These are phyloP conservation scores for Hoplodrina blanda DNA, from an alignment of 2,888 invertebrate genomes.

Conservation along the genomic window DNA sequence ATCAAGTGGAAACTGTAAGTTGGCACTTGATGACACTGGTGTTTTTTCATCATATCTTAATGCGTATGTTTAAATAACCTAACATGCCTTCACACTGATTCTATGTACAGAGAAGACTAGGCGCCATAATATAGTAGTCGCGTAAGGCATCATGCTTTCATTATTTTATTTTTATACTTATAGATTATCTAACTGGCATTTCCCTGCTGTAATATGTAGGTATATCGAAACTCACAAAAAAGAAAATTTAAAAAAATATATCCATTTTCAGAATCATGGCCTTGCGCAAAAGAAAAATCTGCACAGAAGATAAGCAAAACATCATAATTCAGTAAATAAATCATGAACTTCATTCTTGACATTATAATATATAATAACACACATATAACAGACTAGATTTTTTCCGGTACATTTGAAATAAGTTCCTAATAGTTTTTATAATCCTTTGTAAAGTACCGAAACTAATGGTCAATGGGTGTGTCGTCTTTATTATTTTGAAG, in stretches of 20 bases:
- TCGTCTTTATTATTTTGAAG: slow-evolving; percentile 1
- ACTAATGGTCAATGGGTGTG: slow-evolving; percentile 26
- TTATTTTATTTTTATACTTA: too few species aligned
- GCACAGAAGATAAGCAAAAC: background rate
- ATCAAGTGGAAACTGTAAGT: background rate
- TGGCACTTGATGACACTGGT: background rate
- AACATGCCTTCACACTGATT: background rate
- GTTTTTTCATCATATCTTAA: background rate
- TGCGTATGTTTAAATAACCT: background rate
- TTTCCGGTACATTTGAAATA: slow-evolving; percentile 8
- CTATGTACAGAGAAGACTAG: background rate
- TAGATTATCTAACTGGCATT: too few species aligned
- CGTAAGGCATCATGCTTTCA: too few species aligned
- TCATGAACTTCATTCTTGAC: slow-evolving; percentile 42
- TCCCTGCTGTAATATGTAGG: too few species aligned
- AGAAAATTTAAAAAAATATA: too few species aligned
- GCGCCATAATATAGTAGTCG: too few species aligned
- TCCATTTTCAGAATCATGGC: too few species aligned
- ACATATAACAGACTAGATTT: slow-evolving; percentile 3
- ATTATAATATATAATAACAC: slow-evolving; percentile 16
- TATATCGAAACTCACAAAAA: too few species aligned
- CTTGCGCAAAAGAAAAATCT: background rate
- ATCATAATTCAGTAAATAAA: background rate
- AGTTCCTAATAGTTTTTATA: slow-evolving; percentile 36
- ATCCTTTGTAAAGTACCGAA: slow-evolving; percentile 17